Evolutionary conservation across 2,797 vertebrate species (phyloP), one percentile per base, ranked within the genome.

Genomic region (Oreochromis grahami): DNA sequence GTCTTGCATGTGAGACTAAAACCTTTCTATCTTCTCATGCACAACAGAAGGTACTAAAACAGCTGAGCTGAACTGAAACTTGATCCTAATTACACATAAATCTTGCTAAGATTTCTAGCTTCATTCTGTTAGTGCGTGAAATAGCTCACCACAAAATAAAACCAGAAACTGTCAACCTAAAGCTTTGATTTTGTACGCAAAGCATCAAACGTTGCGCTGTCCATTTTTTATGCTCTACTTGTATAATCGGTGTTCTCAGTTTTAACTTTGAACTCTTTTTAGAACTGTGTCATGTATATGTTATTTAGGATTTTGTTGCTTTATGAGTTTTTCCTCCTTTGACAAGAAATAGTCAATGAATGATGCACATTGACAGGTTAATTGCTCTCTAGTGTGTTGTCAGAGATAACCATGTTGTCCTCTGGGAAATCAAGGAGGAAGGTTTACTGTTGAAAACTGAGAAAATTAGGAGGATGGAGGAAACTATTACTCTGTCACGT

Each of bases 401-500:
- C 58, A 58, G 51, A 70, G 45, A 68, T 43, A 72, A 72, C 68
- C 41, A 29, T n/a, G 24, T 8, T n/a, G 77, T 85, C 88, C 81
- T 72, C 38, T 76, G 81, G 87, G 83, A 89, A 82, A 84, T 84
- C 85, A 86, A 29, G 7, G 34, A 70, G 48, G 56, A 79, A 65
- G 58, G 13, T 12, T 52, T 13, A 1, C 60, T 48, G 14, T 38
- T 52, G 21, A 81, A 72, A 55, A 15, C 21, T 77, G 41, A 74
- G 36, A 29, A 81, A 76, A 45, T 7, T 7, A 13, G 19, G 3
- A 26, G 4, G 53, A n/a, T 6, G 38, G 19, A 80, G 50, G 45
- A 43, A 63, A 29, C n/a, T 5, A 6, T 48, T 6, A 29, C 12
- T 50, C 55, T 60, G 29, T 29, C 8, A 32, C 6, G 50, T 34